Evolutionary conservation across 2,797 vertebrate species (phyloP).

Genomic region (Labroides dimidiatus): DNA sequence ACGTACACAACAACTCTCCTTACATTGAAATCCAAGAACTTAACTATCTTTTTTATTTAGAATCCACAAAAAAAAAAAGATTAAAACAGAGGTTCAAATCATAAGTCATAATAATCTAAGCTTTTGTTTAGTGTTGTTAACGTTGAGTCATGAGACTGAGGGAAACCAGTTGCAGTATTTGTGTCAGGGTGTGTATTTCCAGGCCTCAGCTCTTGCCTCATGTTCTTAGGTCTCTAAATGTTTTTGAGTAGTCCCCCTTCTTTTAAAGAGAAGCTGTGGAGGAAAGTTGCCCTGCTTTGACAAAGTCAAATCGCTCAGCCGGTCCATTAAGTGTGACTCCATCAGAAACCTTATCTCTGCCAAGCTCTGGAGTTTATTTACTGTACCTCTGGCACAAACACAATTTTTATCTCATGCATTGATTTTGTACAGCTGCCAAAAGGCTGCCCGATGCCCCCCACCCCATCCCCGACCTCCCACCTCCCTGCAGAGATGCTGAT

Average conservation of each 20-base stretch:
- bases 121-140: too few species aligned
- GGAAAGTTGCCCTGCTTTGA: conserved; percentile 45
- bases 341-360: conserved; percentile 66
- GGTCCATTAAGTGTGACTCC: conserved; percentile 46
- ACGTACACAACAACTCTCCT: too few species aligned
- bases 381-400: conserved; percentile 48
- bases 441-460: conserved; percentile 66
- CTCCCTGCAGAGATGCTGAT: conserved; percentile 19
- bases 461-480: too few species aligned
- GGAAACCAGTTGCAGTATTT: too few species aligned
- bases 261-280: conserved; percentile 36
- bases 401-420: conserved; percentile 77
- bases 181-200: too few species aligned
- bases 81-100: too few species aligned
- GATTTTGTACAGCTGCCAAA: conserved; percentile 81
- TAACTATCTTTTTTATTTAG: too few species aligned
- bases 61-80: too few species aligned
- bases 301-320: conserved; percentile 70
- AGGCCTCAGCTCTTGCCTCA: too few species aligned
- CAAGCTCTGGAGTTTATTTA: conserved; percentile 69
- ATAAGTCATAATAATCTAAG: too few species aligned
- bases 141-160: too few species aligned
- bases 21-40: too few species aligned
- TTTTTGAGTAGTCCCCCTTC: background rate
- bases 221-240: background rate